Conservation (phyloP, 2,113 vertebrate genomes). For the Ptychochromis oligacanthus region DNA sequence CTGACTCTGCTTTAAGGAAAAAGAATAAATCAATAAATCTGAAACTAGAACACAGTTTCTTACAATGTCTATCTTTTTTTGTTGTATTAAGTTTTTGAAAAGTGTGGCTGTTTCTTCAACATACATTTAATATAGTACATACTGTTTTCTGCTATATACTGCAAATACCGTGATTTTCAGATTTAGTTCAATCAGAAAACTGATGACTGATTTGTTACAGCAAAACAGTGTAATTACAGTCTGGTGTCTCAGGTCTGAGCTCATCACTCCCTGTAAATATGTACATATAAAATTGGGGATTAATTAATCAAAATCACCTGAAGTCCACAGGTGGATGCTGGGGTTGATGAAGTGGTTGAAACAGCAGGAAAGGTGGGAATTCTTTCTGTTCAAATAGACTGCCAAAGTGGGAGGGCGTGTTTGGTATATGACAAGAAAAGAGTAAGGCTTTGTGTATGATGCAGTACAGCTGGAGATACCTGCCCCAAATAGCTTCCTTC, state of each 20-base stretch:
- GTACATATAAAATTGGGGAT: neutral
- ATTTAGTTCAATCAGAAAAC: neutral
- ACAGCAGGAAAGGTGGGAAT: no score
- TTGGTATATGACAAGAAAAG: neutral
- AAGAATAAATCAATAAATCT: neutral
- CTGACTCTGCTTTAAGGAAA: neutral
- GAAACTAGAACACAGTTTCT: neutral
- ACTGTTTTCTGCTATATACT: no score
- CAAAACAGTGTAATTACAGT: neutral
- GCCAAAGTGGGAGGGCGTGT: neutral
- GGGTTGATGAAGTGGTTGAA: no score
- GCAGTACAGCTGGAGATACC: neutral
- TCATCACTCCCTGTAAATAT: neutral
- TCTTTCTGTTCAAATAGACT: no score
- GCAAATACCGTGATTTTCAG: no score
- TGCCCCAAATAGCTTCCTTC: neutral
- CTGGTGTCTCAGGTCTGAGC: neutral
- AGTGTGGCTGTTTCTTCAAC: no score
- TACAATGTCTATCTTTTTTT: no score
- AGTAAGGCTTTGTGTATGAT: neutral
- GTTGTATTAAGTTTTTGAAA: neutral
- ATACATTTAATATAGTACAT: no score
- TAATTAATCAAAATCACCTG: no score
- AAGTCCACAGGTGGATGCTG: no score
- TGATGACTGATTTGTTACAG: neutral